phyloP scores from a whole-genome alignment of 2,113 vertebrate genomes.

The Hippocampus comes region DNA sequence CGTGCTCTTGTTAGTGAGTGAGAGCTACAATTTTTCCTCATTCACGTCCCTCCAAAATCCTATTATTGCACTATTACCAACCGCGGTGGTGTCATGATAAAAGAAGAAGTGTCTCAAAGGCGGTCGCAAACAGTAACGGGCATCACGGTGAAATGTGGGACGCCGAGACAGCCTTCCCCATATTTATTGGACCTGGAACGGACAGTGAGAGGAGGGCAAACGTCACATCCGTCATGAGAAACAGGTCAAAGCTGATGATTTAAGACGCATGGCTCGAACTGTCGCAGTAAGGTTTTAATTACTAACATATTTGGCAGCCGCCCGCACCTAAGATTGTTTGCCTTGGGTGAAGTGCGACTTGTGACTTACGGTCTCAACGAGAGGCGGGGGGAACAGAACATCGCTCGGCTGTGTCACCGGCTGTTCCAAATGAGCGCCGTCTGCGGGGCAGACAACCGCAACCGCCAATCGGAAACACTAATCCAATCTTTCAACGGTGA shows the following conservation, averaged over 20 bases:
- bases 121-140: neutral
- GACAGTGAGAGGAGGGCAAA: neutral
- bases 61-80: too few species aligned
- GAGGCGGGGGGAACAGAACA: neutral
- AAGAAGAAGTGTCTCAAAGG: neutral
- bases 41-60: too few species aligned
- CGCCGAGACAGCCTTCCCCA: neutral
- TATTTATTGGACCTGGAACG: neutral
- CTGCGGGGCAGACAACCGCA: constrained; percentile 17
- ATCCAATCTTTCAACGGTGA: constrained; percentile 12
- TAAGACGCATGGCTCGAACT: constrained; percentile 29
- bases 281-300: constrained; percentile 47
- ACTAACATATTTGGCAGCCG: constrained; percentile 38
- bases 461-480: neutral
- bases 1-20: too few species aligned
- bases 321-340: constrained; percentile 23
- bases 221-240: neutral
- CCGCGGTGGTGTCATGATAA: too few species aligned
- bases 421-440: constrained; percentile 29
- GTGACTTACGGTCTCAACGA: constrained; percentile 11
- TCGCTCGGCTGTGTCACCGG: constrained; percentile 38
- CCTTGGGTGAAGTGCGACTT: constrained; percentile 26
- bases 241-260: constrained; percentile 11
- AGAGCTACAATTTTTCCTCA: too few species aligned
- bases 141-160: neutral